Conservation (phyloP, 2,797 vertebrate species). For the Jordanella pulchra region DNA sequence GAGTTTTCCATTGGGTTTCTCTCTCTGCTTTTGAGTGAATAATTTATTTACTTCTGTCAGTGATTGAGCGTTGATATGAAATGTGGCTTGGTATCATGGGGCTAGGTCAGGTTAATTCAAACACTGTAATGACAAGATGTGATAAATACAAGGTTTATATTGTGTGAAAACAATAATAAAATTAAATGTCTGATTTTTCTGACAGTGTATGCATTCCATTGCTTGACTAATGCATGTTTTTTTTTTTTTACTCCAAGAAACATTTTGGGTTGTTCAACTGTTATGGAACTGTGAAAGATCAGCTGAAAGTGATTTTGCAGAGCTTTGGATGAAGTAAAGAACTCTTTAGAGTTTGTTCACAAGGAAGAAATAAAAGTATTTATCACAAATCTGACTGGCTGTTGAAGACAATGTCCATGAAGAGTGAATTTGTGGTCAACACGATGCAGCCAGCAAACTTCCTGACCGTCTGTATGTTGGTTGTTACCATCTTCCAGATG, state of each 20-base stretch:
- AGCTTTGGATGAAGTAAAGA: conserved; percentile 9
- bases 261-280: conserved; percentile 8
- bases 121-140: conserved; percentile 55
- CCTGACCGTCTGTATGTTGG: conserved; percentile 34
- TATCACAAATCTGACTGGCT: conserved; percentile 21
- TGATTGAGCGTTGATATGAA: conserved; percentile 55
- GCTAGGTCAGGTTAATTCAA: conserved; percentile 56
- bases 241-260: conserved; percentile 1
- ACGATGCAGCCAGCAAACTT: conserved; percentile 29
- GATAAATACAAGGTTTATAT: conserved; percentile 60
- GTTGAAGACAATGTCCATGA: conserved; percentile 24
- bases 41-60: conserved; percentile 76
- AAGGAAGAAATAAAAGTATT: conserved; percentile 23
- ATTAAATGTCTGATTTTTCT: conserved; percentile 36
- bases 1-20: conserved; percentile 58
- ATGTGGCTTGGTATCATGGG: conserved; percentile 33
- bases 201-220: conserved; percentile 24
- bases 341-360: conserved; percentile 11
- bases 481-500: conserved; percentile 29
- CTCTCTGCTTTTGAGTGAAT: conserved; percentile 61
- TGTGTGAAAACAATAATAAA: conserved; percentile 53
- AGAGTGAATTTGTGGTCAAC: conserved; percentile 29
- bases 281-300: conserved; percentile 11
- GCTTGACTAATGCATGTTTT: conserved; percentile 26
- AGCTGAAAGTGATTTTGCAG: conserved; percentile 6